phyloP scores from a whole-genome alignment of 2,113 vertebrate genomes.

The Oreotrochilus melanogaster region DNA sequence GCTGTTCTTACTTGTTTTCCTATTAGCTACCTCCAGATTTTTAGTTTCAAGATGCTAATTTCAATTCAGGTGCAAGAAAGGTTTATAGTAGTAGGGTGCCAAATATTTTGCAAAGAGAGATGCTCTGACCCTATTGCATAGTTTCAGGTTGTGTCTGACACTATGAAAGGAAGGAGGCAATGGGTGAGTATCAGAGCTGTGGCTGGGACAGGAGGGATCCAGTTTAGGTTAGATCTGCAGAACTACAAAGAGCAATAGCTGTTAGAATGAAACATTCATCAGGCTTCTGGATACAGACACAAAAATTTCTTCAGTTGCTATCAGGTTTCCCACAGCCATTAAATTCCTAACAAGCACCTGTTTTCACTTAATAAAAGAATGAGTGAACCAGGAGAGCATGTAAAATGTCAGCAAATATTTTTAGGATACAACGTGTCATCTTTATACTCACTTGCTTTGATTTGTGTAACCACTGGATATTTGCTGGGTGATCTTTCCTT shows the following conservation, averaged over 20 bases:
- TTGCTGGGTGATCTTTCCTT: background rate
- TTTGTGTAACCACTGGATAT: background rate
- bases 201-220: background rate
- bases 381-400: background rate
- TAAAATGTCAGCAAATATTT: slow-evolving; percentile 15
- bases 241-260: background rate
- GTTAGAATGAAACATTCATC: background rate
- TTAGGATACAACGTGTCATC: background rate
- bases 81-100: background rate
- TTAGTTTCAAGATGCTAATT: background rate
- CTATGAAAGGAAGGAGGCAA: background rate
- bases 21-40: background rate
- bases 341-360: background rate
- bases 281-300: background rate
- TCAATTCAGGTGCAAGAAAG: background rate
- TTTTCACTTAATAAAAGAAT: background rate
- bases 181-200: background rate
- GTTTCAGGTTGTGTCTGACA: background rate
- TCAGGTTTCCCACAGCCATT: background rate
- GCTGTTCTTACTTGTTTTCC: background rate
- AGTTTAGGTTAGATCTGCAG: background rate
- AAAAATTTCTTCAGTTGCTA: background rate
- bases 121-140: background rate
- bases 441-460: background rate
- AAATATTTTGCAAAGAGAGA: background rate